Evolutionary conservation across 2,888 invertebrate species (phyloP).

Genomic region (Dyspetes luteomarginatus): DNA sequence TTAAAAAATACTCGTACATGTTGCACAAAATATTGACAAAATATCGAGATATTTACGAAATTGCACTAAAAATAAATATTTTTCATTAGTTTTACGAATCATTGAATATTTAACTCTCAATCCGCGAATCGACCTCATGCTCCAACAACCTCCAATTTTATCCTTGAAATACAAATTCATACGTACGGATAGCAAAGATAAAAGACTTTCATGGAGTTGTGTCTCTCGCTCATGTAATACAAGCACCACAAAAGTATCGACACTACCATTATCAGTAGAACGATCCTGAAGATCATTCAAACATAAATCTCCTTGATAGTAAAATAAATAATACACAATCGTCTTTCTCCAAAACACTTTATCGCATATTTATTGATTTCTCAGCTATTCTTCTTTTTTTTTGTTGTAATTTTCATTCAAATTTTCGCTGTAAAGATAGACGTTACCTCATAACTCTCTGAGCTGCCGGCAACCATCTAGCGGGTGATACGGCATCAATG

Average conservation of each 20-base stretch:
- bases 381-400: constrained; percentile 11
- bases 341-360: constrained; percentile 27
- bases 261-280: constrained; percentile 87
- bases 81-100: neutral
- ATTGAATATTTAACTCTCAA: neutral
- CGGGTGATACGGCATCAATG: constrained; percentile 84
- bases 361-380: neutral
- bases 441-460: constrained; percentile 82
- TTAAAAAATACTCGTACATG: constrained; percentile 21
- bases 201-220: constrained; percentile 91
- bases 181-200: constrained; percentile 96
- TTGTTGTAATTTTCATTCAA: too few relatives aligned
- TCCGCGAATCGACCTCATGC: constrained; percentile 1
- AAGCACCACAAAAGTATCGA: constrained; percentile 88
- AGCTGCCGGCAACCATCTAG: constrained; percentile 77
- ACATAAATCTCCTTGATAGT: constrained; percentile 72
- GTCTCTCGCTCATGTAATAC: constrained; percentile 89
- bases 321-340: constrained; percentile 54
- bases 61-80: neutral
- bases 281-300: constrained; percentile 84
- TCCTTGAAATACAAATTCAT: constrained; percentile 61
- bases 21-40: constrained; percentile 26
- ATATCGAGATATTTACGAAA: too few relatives aligned
- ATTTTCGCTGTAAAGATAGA: constrained; percentile 10
- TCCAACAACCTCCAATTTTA: neutral